Percentiles rank a stretch among this genome's conserved stretches.
phyloP scores from a whole-genome alignment of 2,888 invertebrate genomes.

The Campoletis raptor region DNA sequence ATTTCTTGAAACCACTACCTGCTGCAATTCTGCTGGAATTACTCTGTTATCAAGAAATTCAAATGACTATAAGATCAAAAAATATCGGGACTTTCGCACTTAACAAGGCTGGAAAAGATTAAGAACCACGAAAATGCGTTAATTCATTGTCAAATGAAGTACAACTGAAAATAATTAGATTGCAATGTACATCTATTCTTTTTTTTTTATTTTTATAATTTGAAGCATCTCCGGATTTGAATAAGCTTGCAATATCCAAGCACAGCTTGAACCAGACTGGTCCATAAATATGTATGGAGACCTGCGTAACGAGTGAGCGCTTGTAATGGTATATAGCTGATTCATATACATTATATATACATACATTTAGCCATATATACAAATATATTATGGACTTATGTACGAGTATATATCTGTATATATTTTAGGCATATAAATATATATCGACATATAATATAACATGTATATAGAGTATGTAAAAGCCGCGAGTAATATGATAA shows the following conservation, averaged over 20 bases:
- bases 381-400: neutral
- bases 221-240: neutral
- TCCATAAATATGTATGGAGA: slow-evolving; percentile 63
- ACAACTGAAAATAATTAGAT: neutral
- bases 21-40: neutral
- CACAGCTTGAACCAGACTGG: slow-evolving; percentile 21
- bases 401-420: neutral
- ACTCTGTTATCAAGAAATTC: neutral
- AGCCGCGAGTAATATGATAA: slow-evolving; percentile 24
- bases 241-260: slow-evolving; percentile 24
- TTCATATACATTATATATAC: slow-evolving; percentile 17
- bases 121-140: neutral
- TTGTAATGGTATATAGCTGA: slow-evolving; percentile 46
- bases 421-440: neutral
- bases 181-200: neutral
- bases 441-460: neutral
- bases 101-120: neutral
- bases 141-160: neutral
- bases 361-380: neutral
- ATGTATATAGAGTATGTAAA: slow-evolving; percentile 24
- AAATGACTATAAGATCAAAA: neutral
- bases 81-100: neutral
- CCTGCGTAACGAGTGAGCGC: slow-evolving; percentile 60
- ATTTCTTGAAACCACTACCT: neutral
- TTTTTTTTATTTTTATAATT: slow-evolving; percentile 19